Conservation (phyloP, 2,113 vertebrate species). For the Cervus canadensis region DNA sequence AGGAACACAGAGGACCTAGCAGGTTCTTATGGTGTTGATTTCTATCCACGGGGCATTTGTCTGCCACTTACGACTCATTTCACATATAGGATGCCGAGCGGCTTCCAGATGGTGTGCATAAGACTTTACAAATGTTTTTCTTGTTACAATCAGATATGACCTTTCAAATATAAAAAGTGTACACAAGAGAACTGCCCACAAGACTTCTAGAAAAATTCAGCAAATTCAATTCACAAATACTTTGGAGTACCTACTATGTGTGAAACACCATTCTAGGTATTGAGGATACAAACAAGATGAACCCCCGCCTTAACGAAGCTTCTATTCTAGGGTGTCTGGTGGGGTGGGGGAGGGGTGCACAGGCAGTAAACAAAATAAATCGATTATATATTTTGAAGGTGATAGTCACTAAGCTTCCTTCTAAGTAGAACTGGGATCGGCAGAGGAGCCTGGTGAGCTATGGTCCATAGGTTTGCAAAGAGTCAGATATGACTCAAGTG, state of each 20-base stretch:
- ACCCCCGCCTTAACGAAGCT: not conserved
- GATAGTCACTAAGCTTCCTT: not conserved
- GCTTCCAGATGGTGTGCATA: not conserved
- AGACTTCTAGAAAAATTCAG: slow-evolving; percentile 36
- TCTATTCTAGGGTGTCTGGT: not conserved
- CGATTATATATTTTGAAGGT: not conserved
- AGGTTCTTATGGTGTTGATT: not conserved
- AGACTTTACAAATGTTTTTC: slow-evolving; percentile 53
- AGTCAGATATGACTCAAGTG: not conserved
- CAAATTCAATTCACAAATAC: slow-evolving; percentile 37
- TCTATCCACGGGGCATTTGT: not conserved
- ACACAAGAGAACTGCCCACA: slow-evolving; percentile 30
- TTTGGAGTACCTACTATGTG: not conserved
- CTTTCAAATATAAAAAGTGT: slow-evolving; percentile 59
- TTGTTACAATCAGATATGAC: slow-evolving; percentile 60
- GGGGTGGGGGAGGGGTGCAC: fast-evolving
- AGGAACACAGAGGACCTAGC: not conserved
- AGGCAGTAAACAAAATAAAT: not conserved
- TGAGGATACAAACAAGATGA: not conserved
- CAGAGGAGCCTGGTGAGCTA: not conserved
- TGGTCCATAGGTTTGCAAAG: not conserved
- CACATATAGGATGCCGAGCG: not conserved
- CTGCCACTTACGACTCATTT: not conserved
- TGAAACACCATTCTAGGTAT: not conserved
- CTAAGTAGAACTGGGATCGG: not conserved